Base-by-base conservation (phyloP, 2,113 vertebrate genomes). In the Nestor notabilis region DNA sequence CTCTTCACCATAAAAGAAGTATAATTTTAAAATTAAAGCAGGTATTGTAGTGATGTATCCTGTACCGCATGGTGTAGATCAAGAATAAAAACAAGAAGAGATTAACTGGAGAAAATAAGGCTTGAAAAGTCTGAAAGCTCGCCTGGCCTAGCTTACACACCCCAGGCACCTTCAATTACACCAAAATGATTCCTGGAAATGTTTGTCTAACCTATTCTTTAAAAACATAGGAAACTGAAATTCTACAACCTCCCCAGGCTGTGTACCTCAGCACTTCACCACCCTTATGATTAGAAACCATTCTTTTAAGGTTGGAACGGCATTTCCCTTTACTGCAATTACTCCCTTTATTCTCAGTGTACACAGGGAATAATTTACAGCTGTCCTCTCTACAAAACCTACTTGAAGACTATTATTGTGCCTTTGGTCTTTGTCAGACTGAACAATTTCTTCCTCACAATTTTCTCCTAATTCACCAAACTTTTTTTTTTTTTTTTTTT, bases 111-210 rank as follows among this genome's bases (percentile, higher is more conserved):
- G 72, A 84, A 95, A 91, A 84, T 39, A 60, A 0, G 0, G 4
- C 28, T 47, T 78, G 47, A 78, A 91, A 44, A 89, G 60, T 66
- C 7, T 43, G 55, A 94, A 94, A 84, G 17, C 20, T 92, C 65
- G 76, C 60, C 39, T 87, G 77, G 39, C 24, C 43, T 19, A 64
- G 24, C 43, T 89, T 4, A 4, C 1, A 1, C 49, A 11, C 53
- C 41, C 49, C 27, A 31, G 49, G 76, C 21, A 66, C 61, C 76
- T 81, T 91, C 83, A 83, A 87, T 89, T 94, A 69, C 50, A 82
- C 12, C 13, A 47, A 79, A 89, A 64, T 39, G 72, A 81, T 89
- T 96, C 91, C 81, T 82, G 65, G 87, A 96, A 96, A 82, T 82
- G 39, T 96, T 89, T 96, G 60, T 79, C 60, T 52, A 93, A 91